Evolutionary conservation across 1,140 invertebrate genomes (phyloP), one percentile per base, ranked within the genome.

Genomic region (Habropoda laboriosa): DNA sequence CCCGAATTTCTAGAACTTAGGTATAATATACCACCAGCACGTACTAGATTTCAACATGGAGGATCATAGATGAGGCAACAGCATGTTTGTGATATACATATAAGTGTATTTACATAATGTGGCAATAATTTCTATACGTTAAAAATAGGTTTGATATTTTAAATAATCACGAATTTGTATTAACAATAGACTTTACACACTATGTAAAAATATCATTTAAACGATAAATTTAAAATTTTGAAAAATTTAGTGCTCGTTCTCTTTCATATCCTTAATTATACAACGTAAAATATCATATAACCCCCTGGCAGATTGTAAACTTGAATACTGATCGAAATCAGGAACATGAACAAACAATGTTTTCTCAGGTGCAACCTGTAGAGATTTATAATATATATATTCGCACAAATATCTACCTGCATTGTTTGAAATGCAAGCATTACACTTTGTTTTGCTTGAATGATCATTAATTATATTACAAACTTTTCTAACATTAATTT

Each of bases 271-370:
- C 47, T 88, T 80, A 38, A 91, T 61, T 63, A 92, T 72, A 38
- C 82, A 68, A 67, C 76, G 64, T 84, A 96, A 90, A 82, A 96
- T 94, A 51, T 91, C 87, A 75, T 94, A 92, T 12, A 96, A 87
- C 49, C 94, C 94, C 79, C 93, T 85, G 0, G 95, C 94, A 3
- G 94, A 93, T 86, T 94, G 89, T 67, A 92, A 76, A 21, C 93
- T 92, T 0, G 94, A 85, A 82, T 94, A 95, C 42, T 94, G 84
- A 64, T 94, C 66, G 1, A 94, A 87, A 70, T 94, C 93, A 10
- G 96, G 96, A 3, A 96, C 95, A 87, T 96, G 96, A 18, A 96
- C 90, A 87, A 96, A 96, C n/a, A 96, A 74, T 10, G 94, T 94
- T 58, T 93, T 92, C 0, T 89, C 88, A 47, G 90, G 90, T 86